Evolutionary conservation across 2,113 vertebrate species (phyloP), one percentile per base, ranked within the genome.

Genomic region (Nothoprocta perdicaria): DNA sequence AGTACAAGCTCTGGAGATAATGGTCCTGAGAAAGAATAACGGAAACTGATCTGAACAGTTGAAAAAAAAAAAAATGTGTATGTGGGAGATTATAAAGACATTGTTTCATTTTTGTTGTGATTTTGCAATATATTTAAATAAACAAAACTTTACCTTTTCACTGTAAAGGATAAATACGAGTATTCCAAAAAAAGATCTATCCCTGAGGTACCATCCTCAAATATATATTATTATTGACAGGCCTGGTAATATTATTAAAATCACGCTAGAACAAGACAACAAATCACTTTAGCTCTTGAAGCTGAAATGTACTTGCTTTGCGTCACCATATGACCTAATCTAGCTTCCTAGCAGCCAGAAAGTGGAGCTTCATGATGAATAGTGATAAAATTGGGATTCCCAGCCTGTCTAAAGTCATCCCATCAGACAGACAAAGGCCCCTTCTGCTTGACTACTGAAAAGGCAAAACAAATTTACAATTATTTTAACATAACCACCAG

Each of bases 1-100:
- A 84, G 57, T n/a, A 86, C 80, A 88, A 86, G 10, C 74, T 72
- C 66, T 90, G 73, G 46, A 95, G 93, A 93, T 86, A 2, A 90
- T 55, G 94, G 57, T 58, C 26, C 58, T 81, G 66, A 75, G 71
- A 92, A 92, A 72, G 40, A 84, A 76, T 79, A 86, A 78, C 72
- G 62, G 86, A 84, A 77, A 86, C 68, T 33, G 65, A 86, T 46
- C 3, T 0, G 41, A 1, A 0, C 29, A 55, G 63, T 33, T 63
- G 24, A 27, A 86, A 92, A 86, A 14, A 78, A 33, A 38, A 38
- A 38, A 38, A 38, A 38, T 38, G 35, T 2, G 60, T 14, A 66
- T 90, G 72, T 41, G 29, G 10, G 22, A 17, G 45, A 45, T 95
- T 92, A 81, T 60, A 90, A 86, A 81, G 77, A 60, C 3, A 86